phyloP scores from a whole-genome alignment of 2,113 vertebrate species.

The Salminus brasiliensis region DNA sequence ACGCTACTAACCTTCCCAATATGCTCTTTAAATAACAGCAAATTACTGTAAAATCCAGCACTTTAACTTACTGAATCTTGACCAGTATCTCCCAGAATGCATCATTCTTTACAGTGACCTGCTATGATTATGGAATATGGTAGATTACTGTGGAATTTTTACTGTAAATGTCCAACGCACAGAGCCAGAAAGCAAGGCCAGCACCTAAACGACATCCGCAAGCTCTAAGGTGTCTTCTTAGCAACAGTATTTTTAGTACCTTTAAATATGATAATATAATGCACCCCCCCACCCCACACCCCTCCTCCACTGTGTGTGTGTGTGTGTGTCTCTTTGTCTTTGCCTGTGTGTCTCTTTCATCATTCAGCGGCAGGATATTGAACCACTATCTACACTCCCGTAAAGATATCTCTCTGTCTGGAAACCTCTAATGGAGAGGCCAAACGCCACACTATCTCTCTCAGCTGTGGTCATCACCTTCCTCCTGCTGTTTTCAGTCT shows the following conservation, averaged over 20 bases:
- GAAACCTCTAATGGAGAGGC: slow-evolving; percentile 45
- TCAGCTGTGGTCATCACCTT: slow-evolving; percentile 24
- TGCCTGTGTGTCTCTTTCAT: slow-evolving; percentile 38
- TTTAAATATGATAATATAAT: slow-evolving; percentile 43
- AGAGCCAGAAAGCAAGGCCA: slow-evolving; percentile 6
- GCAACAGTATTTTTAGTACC: slow-evolving; percentile 49
- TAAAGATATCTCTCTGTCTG: slow-evolving; percentile 39
- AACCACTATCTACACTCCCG: slow-evolving; percentile 20
- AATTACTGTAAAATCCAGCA: too few relatives aligned
- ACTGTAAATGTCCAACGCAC: too few relatives aligned
- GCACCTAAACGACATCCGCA: slow-evolving; percentile 14
- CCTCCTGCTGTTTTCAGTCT: background rate
- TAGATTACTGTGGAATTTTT: too few relatives aligned
- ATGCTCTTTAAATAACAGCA: too few relatives aligned
- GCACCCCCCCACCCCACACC: too few relatives aligned
- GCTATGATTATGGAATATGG: too few relatives aligned
- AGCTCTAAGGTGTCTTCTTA: slow-evolving; percentile 42
- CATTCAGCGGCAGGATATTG: slow-evolving; percentile 38
- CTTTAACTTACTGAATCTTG: too few relatives aligned
- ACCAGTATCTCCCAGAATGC: too few relatives aligned
- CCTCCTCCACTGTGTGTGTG: background rate
- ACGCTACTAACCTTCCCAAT: too few relatives aligned
- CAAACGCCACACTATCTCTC: slow-evolving; percentile 28
- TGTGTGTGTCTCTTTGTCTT: slow-evolving; percentile 12
- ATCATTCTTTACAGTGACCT: too few relatives aligned